Evolutionary conservation across 2,797 vertebrate species (phyloP), one percentile per base, ranked within the genome.

Genomic region (Erpetoichthys calabaricus): DNA sequence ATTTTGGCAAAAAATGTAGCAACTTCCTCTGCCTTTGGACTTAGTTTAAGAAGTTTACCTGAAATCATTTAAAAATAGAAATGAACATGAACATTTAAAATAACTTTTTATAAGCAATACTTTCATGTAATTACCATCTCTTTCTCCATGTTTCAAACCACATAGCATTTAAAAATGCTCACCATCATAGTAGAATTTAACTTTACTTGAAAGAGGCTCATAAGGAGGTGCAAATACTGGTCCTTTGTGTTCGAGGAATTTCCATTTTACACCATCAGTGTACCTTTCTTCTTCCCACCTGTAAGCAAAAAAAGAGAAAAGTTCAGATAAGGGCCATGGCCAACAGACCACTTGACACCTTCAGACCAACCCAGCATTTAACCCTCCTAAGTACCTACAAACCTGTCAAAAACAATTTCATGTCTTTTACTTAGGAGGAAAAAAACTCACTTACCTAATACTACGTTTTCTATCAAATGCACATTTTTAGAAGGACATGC

Each of bases 1-100:
- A 99, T 99, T 88, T 99, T 97, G 67, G 85, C 91, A 80, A 97
- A 99, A 77, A 99, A 99, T 0, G 94, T 98, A 53, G 93, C 94
- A 62, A 97, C 94, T 77, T 99, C 96, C 78, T 98, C 95, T 53
- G 94, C 89, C 74, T 80, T 86, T 67, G 84, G 83, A 66, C 89
- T 90, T 69, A 98, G 89, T 79, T 89, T 97, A 85, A 95, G 89
- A 43, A 59, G 62, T 78, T 98, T 97, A 72, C 95, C 96, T 97
- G 63, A 58, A 65, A 63, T 67, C 73, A 70, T 7, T 7, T 5
- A 49, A 49, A 49, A 49, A 49, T 47, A 47, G 9, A 47, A 47
- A 9, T 47, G 6, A 47, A 9, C 47, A 3, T 47, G 47, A 6
- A 6, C 9, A 9, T 47, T 47, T 47, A 6, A 6, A 47, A 6